A percentile compares a stretch with the other conserved stretches of the same genome.
These are phyloP conservation scores for Cephus sareptanus DNA, from an alignment of 2,888 invertebrate species.

Conservation along the genomic window DNA sequence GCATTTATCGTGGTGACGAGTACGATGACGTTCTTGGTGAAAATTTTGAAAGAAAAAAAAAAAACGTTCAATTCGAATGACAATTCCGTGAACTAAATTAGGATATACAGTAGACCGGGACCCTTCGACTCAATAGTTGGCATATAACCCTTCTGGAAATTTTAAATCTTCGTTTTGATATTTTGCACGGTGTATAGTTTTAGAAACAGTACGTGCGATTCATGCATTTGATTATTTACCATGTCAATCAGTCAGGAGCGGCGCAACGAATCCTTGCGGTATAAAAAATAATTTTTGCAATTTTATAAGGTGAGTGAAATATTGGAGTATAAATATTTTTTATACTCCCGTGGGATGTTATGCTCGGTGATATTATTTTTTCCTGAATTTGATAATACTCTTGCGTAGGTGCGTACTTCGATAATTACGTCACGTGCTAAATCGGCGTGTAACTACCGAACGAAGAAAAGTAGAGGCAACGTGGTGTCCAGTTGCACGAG, in stretches of 20 bases:
- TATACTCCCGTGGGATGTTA: not conserved
- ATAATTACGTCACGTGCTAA: slow-evolving; percentile 28
- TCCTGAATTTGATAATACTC: not conserved
- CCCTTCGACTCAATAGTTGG: not conserved
- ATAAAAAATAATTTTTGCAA: not conserved
- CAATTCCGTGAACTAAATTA: not conserved
- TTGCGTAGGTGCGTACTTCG: not conserved
- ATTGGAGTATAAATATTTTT: not conserved
- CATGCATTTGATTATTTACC: not conserved
- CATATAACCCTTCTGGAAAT: not conserved
- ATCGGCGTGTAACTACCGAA: slow-evolving; percentile 14
- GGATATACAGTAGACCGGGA: not conserved
- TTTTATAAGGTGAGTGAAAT: not conserved
- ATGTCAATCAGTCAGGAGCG: not conserved
- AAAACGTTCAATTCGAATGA: not conserved
- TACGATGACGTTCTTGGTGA: not conserved
- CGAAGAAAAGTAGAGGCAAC: slow-evolving; percentile 39
- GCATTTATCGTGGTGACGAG: not conserved
- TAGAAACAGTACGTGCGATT: not conserved
- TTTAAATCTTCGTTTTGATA: not conserved
- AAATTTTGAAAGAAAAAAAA: not conserved
- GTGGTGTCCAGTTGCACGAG: slow-evolving; percentile 61
- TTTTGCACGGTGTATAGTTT: not conserved
- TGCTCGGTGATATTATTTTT: not conserved
- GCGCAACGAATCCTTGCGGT: not conserved